Conservation (phyloP, 2,797 vertebrate species). For the Poeciliopsis infans region DNA sequence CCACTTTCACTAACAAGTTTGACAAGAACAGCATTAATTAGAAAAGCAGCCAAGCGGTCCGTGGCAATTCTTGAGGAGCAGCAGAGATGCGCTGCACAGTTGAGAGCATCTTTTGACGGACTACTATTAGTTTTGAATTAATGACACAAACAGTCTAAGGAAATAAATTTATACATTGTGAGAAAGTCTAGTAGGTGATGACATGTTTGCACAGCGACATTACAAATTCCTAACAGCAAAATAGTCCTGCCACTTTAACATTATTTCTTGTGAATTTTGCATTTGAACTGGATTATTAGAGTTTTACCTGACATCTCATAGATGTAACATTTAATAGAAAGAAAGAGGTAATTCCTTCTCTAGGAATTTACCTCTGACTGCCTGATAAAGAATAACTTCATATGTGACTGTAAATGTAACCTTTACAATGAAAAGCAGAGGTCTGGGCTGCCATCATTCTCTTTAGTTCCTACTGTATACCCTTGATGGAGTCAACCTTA, state of each 20-base stretch:
- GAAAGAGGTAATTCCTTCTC: neutral
- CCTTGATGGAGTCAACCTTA: constrained; percentile 47
- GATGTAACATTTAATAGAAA: neutral
- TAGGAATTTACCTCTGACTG: neutral
- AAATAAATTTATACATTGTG: neutral
- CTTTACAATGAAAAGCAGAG: constrained; percentile 32
- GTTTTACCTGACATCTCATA: too few species aligned
- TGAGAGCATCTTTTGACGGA: neutral
- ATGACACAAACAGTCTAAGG: neutral
- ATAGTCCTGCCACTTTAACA: neutral
- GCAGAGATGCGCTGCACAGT: neutral
- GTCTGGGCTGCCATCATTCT: constrained; percentile 27
- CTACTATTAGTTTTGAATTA: neutral
- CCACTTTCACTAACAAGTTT: neutral
- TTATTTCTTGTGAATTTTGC: neutral
- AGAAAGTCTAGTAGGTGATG: neutral
- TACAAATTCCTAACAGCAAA: neutral
- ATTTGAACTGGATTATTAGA: neutral
- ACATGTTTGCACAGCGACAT: neutral
- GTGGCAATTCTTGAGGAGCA: neutral
- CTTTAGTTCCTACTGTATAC: constrained; percentile 15
- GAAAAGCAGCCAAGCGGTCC: neutral
- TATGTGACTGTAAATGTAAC: constrained; percentile 17
- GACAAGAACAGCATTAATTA: neutral
- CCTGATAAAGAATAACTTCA: constrained; percentile 4